These are phyloP conservation scores for Argya squamiceps DNA, from an alignment of 2,797 vertebrate species.

Conservation along the genomic window DNA sequence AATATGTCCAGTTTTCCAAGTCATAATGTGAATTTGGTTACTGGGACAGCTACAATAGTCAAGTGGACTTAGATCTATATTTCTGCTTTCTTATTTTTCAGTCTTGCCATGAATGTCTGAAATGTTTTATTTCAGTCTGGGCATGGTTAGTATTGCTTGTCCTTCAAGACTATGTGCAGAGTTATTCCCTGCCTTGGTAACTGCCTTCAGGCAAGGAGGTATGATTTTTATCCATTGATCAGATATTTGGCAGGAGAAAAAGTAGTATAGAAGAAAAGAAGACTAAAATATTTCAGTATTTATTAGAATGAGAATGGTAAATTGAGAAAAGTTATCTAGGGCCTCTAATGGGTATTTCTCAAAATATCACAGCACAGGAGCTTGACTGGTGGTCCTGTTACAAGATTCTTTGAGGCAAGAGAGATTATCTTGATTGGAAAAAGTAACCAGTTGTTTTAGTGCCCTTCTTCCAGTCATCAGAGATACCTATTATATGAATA, in stretches of 20 bases:
- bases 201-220: neutral
- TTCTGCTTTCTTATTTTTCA: neutral
- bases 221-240: neutral
- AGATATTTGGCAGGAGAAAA: neutral
- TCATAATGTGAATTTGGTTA: neutral
- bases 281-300: neutral
- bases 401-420: neutral
- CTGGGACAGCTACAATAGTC: neutral
- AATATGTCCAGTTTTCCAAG: neutral
- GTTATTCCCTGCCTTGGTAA: neutral
- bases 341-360: neutral
- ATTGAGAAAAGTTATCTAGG: neutral
- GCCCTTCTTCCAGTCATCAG: neutral
- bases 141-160: neutral
- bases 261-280: neutral
- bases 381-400: neutral
- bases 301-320: neutral
- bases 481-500: rapidly evolving
- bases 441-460: neutral
- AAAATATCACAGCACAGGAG: neutral
- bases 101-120: neutral
- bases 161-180: neutral
- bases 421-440: neutral
- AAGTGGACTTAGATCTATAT: neutral
- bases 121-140: neutral